These are phyloP conservation scores for Volucella zonaria DNA, from an alignment of 2,888 invertebrate genomes.

Conservation along the genomic window DNA sequence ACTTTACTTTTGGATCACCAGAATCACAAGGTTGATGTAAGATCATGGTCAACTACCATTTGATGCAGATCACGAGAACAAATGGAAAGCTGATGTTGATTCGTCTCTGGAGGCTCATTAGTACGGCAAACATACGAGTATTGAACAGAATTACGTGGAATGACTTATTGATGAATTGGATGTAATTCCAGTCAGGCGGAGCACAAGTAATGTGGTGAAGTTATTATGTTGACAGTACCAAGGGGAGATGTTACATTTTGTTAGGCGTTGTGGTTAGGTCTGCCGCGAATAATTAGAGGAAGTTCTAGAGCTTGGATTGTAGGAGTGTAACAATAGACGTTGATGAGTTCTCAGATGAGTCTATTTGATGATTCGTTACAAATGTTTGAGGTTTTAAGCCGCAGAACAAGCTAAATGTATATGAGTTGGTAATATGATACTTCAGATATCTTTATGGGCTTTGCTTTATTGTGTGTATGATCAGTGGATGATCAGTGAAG, in stretches of 20 bases:
- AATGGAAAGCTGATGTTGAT: constrained; percentile 53
- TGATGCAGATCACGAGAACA: constrained; percentile 56
- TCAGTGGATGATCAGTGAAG: no score
- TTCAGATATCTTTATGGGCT: no score
- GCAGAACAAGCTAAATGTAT: no score
- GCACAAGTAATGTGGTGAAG: background rate
- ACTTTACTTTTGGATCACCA: background rate
- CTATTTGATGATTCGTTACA: no score
- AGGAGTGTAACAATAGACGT: no score
- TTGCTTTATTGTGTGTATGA: no score
- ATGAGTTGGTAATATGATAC: no score
- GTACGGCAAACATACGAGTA: constrained; percentile 29
- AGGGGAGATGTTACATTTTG: constrained; percentile 20
- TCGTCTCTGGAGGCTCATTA: constrained; percentile 37
- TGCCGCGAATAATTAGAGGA: no score
- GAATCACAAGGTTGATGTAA: background rate
- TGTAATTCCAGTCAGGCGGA: constrained; percentile 3
- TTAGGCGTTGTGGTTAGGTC: constrained; percentile 2
- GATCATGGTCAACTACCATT: background rate
- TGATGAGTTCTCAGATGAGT: no score
- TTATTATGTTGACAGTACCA: constrained; percentile 1
- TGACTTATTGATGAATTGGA: constrained; percentile 35
- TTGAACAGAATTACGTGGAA: constrained; percentile 37
- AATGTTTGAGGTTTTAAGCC: no score
- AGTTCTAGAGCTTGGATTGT: no score